These are phyloP conservation scores for Littorina saxatilis DNA, from an alignment of 1,140 invertebrate species.

Conservation along the genomic window DNA sequence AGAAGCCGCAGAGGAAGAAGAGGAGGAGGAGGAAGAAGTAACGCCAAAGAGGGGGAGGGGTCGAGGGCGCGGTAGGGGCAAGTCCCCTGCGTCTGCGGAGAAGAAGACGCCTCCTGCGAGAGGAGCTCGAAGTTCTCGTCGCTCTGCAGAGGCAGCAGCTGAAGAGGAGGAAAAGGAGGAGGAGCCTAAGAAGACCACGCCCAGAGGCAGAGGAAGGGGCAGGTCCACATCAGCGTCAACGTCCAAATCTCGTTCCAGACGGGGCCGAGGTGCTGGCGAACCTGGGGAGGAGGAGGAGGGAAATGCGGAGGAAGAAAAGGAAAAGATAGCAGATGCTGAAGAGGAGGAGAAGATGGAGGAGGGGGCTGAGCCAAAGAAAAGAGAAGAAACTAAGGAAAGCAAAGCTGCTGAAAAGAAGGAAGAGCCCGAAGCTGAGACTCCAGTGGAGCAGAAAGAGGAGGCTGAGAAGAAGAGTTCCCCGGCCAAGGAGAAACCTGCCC, in stretches of 20 bases:
- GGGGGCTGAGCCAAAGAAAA: neutral
- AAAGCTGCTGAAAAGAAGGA: neutral
- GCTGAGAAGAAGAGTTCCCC: constrained; percentile 12
- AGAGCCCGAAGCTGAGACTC: constrained; percentile 11
- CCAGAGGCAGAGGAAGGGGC: neutral
- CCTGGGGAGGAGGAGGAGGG: constrained; percentile 40
- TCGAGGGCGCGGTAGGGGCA: neutral
- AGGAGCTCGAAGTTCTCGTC: neutral
- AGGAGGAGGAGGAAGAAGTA: constrained; percentile 31
- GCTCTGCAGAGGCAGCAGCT: constrained; percentile 18
- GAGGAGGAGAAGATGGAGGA: neutral
- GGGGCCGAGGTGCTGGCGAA: constrained; percentile 31
- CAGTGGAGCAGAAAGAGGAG: constrained; percentile 31
- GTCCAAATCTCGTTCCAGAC: neutral
- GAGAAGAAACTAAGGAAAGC: neutral
- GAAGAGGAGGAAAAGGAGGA: constrained; percentile 29
- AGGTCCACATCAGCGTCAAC: neutral
- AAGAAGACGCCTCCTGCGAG: neutral
- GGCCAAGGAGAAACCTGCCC: constrained; percentile 4
- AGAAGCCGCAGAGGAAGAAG: constrained; percentile 9
- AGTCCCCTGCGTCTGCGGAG: constrained; percentile 11
- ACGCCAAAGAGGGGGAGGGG: constrained; percentile 5
- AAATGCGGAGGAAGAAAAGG: constrained; percentile 37
- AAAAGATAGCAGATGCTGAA: constrained; percentile 22
- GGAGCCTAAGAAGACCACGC: constrained; percentile 25